Percentiles rank a stretch among this genome's conserved stretches.
Evolutionary conservation across 1,140 invertebrate species (phyloP).

Genomic region (Lucilia sericata): DNA sequence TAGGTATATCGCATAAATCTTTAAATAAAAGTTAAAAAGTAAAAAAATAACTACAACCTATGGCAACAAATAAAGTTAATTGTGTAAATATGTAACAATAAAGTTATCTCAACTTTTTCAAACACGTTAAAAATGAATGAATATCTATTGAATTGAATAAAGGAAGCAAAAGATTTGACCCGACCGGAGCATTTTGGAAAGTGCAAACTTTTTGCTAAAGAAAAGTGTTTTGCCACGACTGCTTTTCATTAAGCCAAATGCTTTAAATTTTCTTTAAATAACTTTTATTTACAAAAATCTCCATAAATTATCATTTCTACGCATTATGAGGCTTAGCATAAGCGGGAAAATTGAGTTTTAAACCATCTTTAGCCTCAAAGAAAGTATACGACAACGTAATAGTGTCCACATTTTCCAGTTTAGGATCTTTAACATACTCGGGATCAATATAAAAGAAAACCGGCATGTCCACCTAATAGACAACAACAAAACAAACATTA

Average conservation of each 20-base stretch:
- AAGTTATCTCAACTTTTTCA: too few relatives aligned
- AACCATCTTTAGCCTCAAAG: conserved; percentile 94
- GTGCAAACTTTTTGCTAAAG: too few relatives aligned
- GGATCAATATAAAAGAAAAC: conserved; percentile 99
- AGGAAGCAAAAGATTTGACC: too few relatives aligned
- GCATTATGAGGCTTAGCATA: conserved; percentile 73
- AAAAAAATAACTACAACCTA: too few relatives aligned
- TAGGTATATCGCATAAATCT: too few relatives aligned
- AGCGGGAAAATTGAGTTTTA: conserved; percentile 80
- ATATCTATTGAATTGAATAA: too few relatives aligned
- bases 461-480: conserved; percentile 94
- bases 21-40: too few relatives aligned
- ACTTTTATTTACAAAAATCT: conserved; percentile 36
- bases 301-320: conserved; percentile 66
- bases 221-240: not conserved
- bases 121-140: too few relatives aligned
- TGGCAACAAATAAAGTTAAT: too few relatives aligned
- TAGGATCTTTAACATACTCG: conserved; percentile 92
- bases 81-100: too few relatives aligned
- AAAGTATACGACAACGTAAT: conserved; percentile 97
- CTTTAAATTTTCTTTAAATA: conserved; percentile 5
- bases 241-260: too few relatives aligned
- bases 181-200: too few relatives aligned
- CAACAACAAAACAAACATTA: conserved; percentile 9
- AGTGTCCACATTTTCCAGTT: conserved; percentile 86